A percentile compares a stretch with the other conserved stretches of the same genome.
Evolutionary conservation across 2,888 invertebrate genomes (phyloP).

Genomic region (Hypena proboscidalis): DNA sequence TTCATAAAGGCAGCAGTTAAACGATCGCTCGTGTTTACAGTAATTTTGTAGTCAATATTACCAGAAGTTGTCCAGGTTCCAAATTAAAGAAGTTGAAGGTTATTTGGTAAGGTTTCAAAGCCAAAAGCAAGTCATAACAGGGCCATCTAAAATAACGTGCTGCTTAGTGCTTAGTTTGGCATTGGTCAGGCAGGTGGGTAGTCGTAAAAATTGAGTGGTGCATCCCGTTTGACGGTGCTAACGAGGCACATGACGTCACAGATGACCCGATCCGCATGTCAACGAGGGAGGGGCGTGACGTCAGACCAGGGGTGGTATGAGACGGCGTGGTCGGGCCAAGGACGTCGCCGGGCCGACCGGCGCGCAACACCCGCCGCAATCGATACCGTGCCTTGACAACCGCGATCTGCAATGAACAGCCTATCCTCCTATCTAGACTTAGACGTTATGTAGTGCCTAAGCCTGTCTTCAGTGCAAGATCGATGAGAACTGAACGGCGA

Average conservation of each 20-base stretch:
- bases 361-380: conserved; percentile 77
- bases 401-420: conserved; percentile 54
- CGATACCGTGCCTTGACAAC: conserved; percentile 67
- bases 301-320: conserved; percentile 60
- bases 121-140: conserved; percentile 1
- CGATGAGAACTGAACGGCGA: too few relatives aligned
- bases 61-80: conserved; percentile 7
- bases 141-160: conserved; percentile 10
- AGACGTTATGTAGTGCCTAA: conserved; percentile 6
- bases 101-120: conserved; percentile 1
- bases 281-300: conserved; percentile 71
- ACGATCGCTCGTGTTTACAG: conserved; percentile 13
- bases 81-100: conserved; percentile 14
- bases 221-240: conserved; percentile 48
- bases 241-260: conserved; percentile 69
- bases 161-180: conserved; percentile 10
- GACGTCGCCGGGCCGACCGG: conserved; percentile 82
- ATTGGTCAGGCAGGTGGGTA: conserved; percentile 2
- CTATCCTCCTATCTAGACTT: conserved; percentile 25
- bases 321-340: conserved; percentile 78
- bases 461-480: neutral
- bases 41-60: conserved; percentile 13
- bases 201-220: conserved; percentile 38
- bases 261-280: conserved; percentile 66
- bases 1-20: conserved; percentile 14